A percentile compares a stretch with the other conserved stretches of the same genome.
Conservation (phyloP, 1,140 invertebrate species). For the Pectinophora gossypiella region DNA sequence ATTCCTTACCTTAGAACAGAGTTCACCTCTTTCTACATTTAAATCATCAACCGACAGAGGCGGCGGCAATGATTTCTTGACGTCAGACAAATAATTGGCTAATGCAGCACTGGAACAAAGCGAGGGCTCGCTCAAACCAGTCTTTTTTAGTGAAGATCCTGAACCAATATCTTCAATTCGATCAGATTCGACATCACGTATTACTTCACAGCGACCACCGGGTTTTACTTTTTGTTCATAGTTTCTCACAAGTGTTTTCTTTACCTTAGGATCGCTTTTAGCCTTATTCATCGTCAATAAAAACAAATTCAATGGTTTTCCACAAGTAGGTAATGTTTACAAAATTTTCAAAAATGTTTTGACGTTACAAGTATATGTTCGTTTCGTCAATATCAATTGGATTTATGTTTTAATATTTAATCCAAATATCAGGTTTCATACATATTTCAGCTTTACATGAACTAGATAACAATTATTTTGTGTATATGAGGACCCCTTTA, state of each 20-base stretch:
- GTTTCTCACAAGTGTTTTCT: slow-evolving; percentile 4
- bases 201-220: not conserved
- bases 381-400: not conserved
- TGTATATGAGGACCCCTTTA: too few relatives aligned
- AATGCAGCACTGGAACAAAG: slow-evolving; percentile 52
- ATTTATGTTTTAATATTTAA: too few relatives aligned
- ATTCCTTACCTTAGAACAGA: slow-evolving; percentile 49
- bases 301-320: not conserved
- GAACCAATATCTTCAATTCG: not conserved
- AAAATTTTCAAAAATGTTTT: not conserved
- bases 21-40: slow-evolving; percentile 32
- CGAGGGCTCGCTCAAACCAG: slow-evolving; percentile 35
- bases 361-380: not conserved
- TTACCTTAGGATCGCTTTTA: not conserved
- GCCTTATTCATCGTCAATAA: not conserved
- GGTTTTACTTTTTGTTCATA: slow-evolving; percentile 7
- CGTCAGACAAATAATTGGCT: slow-evolving; percentile 48
- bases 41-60: slow-evolving; percentile 24
- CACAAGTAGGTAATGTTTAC: slow-evolving; percentile 2
- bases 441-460: too few relatives aligned
- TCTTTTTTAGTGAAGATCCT: slow-evolving; percentile 23
- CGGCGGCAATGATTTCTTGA: slow-evolving; percentile 32
- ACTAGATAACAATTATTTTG: too few relatives aligned
- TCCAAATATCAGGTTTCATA: too few relatives aligned
- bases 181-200: slow-evolving; percentile 21